A percentile compares a stretch with the other conserved stretches of the same genome.
Conservation (phyloP, 2,888 invertebrate species). For the Mythimna vitellina region DNA sequence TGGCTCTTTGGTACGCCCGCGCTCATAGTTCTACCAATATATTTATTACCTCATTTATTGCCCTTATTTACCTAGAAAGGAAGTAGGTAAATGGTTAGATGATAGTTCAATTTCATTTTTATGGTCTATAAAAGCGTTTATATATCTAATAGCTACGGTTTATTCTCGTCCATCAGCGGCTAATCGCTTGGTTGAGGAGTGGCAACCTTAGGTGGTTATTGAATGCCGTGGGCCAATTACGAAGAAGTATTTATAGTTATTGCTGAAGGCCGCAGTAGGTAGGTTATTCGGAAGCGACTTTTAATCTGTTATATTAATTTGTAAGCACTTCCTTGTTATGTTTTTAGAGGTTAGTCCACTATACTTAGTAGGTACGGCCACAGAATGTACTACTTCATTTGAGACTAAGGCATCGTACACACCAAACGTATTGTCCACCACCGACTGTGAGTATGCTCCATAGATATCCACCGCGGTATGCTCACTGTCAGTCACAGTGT, state of each 20-base stretch:
- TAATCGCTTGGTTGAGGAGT: slow-evolving; percentile 51
- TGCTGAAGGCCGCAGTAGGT: slow-evolving; percentile 6
- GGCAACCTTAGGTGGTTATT: slow-evolving; percentile 23
- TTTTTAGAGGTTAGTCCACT: neutral
- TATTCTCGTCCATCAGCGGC: slow-evolving; percentile 21
- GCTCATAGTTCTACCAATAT: neutral
- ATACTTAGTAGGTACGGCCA: too few species aligned
- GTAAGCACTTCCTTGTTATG: slow-evolving; percentile 14
- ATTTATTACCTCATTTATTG: neutral
- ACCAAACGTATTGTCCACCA: too few species aligned
- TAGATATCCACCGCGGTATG: too few species aligned
- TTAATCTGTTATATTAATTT: slow-evolving; percentile 16
- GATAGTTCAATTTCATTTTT: slow-evolving; percentile 7
- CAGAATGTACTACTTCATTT: too few species aligned
- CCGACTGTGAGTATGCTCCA: too few species aligned
- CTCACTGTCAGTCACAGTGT: too few species aligned
- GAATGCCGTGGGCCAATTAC: slow-evolving; percentile 17
- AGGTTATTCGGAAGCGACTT: neutral
- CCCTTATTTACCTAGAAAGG: neutral
- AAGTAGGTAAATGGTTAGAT: neutral
- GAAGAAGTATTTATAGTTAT: slow-evolving; percentile 10
- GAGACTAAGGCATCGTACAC: too few species aligned
- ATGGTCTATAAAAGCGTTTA: slow-evolving; percentile 27
- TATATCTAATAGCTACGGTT: slow-evolving; percentile 9
- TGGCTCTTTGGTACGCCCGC: neutral